phyloP scores from a whole-genome alignment of 64 coral and sea anemone species.

The Dendronephthya gigantea region DNA sequence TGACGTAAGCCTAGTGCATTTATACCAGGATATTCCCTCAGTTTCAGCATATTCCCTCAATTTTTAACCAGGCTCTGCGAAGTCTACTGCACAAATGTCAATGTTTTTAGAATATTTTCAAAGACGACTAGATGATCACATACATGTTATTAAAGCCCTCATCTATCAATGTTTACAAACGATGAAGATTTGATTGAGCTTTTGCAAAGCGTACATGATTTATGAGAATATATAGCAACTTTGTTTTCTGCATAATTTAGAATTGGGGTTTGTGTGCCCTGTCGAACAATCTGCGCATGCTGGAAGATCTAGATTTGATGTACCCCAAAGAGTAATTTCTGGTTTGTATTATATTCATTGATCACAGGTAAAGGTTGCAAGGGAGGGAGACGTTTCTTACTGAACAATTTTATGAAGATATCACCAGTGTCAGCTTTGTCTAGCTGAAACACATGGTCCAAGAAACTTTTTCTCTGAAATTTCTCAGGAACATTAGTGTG shows the following conservation, averaged over 20 bases:
- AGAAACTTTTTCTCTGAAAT: background rate
- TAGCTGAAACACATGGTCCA: background rate
- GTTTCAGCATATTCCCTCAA: background rate
- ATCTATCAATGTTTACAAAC: slow-evolving; percentile 39
- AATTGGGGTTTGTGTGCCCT: slow-evolving; percentile 45
- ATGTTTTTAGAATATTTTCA: slow-evolving; percentile 35
- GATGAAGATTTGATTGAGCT: slow-evolving; percentile 17
- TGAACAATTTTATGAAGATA: slow-evolving; percentile 49
- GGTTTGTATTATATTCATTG: slow-evolving; percentile 28
- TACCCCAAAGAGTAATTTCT: slow-evolving; percentile 33
- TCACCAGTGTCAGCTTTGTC: slow-evolving; percentile 31
- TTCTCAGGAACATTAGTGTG: slow-evolving; percentile 16
- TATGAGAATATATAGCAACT: slow-evolving; percentile 15
- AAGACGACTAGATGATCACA: slow-evolving; percentile 36
- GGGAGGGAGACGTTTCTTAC: slow-evolving; percentile 34
- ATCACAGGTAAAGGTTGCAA: slow-evolving; percentile 22
- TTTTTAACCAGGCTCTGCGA: slow-evolving; percentile 13
- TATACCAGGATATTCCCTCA: no score
- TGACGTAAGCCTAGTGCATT: no score
- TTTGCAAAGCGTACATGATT: background rate
- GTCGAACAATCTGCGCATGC: slow-evolving; percentile 15
- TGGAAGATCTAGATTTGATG: slow-evolving; percentile 38
- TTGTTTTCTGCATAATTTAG: slow-evolving; percentile 12
- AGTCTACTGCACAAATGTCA: background rate
- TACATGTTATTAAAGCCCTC: slow-evolving; percentile 27